These are phyloP conservation scores for Spea hammondii DNA, from an alignment of 2,797 vertebrate species.

Conservation along the genomic window DNA sequence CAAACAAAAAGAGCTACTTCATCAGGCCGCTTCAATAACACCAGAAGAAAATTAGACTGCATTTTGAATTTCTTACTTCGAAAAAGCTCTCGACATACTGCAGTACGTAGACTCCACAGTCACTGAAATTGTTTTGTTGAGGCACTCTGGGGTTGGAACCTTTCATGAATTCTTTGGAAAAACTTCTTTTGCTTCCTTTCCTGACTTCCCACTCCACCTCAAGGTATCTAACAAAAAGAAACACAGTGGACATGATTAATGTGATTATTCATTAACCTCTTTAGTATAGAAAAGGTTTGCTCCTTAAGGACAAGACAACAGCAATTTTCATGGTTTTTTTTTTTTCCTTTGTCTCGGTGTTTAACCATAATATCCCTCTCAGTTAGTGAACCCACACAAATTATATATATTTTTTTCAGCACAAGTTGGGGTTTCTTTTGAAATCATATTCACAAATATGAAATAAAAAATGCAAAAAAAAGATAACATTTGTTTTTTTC, in stretches of 20 bases:
- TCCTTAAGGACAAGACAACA: no score
- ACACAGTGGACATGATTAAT: background rate
- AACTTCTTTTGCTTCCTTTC: constrained; percentile 82
- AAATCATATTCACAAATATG: no score
- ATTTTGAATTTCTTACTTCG: constrained; percentile 72
- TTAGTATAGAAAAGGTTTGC: no score
- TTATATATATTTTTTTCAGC: no score
- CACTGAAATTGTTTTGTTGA: constrained; percentile 98
- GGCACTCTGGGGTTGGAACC: constrained; percentile 95
- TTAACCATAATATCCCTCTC: no score
- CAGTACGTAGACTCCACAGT: constrained; percentile 92
- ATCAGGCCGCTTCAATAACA: background rate
- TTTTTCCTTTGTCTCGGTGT: no score
- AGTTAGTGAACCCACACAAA: no score
- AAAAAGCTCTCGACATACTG: constrained; percentile 99
- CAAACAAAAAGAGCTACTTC: background rate
- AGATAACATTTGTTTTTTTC: no score
- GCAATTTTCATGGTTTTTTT: no score
- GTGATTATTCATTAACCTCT: no score
- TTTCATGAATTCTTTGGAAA: constrained; percentile 94
- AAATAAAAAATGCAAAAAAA: no score
- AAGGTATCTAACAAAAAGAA: constrained; percentile 77
- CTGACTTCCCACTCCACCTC: constrained; percentile 97
- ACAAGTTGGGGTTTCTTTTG: no score
- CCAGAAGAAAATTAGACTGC: background rate